Conservation (phyloP, 2,797 vertebrate species). For the Columba guinea region DNA sequence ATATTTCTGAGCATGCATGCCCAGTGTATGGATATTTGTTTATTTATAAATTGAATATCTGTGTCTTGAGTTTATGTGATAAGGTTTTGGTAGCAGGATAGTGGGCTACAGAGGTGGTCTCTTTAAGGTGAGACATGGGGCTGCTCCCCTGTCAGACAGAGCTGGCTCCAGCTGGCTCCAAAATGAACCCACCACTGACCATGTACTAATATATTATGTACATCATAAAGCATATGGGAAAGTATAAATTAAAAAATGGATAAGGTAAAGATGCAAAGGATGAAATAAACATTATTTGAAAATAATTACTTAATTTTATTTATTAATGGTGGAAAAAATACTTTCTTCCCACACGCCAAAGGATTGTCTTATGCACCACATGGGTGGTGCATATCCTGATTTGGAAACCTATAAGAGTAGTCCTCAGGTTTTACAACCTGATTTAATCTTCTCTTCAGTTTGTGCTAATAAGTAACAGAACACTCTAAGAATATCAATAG, state of each 20-base stretch:
- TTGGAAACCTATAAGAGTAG: neutral
- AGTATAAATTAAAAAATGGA: neutral
- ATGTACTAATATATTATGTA: neutral
- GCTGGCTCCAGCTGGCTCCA: neutral
- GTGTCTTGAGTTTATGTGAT: fast-evolving
- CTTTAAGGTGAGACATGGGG: neutral
- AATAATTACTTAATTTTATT: neutral
- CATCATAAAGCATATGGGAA: neutral
- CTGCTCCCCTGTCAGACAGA: fast-evolving
- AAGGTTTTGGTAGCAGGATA: neutral
- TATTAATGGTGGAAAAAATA: neutral
- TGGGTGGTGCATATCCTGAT: fast-evolving
- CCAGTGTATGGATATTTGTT: neutral
- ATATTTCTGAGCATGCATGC: neutral
- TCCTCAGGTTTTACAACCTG: neutral
- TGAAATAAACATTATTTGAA: neutral
- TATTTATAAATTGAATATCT: neutral
- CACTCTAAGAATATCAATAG: neutral
- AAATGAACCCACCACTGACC: neutral
- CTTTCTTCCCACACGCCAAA: neutral
- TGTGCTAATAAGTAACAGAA: neutral
- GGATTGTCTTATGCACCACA: neutral
- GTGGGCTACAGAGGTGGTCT: no score
- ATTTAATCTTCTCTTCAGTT: neutral
- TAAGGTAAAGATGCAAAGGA: neutral